Evolutionary conservation across 2,113 vertebrate genomes (phyloP).

Genomic region (Meles meles): DNA sequence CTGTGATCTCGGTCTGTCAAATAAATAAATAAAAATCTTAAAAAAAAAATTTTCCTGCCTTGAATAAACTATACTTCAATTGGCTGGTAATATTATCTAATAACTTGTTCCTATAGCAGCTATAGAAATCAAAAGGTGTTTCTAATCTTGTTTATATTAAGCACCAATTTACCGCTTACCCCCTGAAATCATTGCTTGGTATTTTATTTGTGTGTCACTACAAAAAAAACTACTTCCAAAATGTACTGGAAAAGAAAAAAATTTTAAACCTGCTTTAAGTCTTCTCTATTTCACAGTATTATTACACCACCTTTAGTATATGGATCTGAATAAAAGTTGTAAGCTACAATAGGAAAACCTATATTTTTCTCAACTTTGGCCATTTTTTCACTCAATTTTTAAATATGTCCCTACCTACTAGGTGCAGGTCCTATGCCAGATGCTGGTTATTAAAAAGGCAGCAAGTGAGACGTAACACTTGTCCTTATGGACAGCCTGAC

Average conservation of each 20-base stretch:
- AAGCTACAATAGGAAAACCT: not conserved
- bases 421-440: not conserved
- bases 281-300: not conserved
- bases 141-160: slow-evolving; percentile 19
- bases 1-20: too few species aligned
- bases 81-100: slow-evolving; percentile 13
- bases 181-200: slow-evolving; percentile 10
- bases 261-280: not conserved
- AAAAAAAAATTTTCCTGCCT: not conserved
- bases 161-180: not conserved
- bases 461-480: not conserved
- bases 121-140: slow-evolving; percentile 24
- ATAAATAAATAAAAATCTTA: too few species aligned
- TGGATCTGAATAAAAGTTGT: not conserved
- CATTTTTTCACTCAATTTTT: not conserved
- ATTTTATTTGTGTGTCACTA: not conserved
- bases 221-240: not conserved
- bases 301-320: not conserved
- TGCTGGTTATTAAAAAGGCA: not conserved
- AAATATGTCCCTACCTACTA: not conserved
- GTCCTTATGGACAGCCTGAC: not conserved
- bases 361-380: not conserved
- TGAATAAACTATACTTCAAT: slow-evolving; percentile 21
- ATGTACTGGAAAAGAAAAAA: not conserved
- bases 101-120: not conserved